phyloP scores from a whole-genome alignment of 2,888 invertebrate species.

The Cremastinae sp. region DNA sequence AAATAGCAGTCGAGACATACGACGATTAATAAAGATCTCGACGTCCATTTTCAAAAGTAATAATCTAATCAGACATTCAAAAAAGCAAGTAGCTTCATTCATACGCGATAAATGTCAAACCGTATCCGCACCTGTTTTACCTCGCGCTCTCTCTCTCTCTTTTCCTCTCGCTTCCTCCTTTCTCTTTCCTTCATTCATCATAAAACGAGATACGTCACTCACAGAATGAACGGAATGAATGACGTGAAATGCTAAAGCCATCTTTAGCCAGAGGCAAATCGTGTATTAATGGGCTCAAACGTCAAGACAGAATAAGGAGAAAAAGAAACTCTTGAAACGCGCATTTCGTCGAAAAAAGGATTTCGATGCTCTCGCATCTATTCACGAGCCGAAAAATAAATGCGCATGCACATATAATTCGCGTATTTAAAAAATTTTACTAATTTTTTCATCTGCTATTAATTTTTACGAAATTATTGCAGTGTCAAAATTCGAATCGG shows the following conservation, averaged over 20 bases:
- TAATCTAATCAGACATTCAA: constrained; percentile 40
- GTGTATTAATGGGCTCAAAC: constrained; percentile 25
- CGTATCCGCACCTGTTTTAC: too few species aligned
- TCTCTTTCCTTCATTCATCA: constrained; percentile 35
- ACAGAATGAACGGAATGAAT: constrained; percentile 34
- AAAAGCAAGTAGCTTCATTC: constrained; percentile 38
- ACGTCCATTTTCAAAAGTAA: constrained; percentile 33
- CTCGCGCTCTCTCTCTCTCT: constrained; percentile 20
- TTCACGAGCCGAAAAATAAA: too few species aligned
- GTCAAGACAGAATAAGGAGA: constrained; percentile 7
- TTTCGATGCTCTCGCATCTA: too few species aligned
- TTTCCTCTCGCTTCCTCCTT: constrained; percentile 26
- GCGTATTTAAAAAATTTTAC: too few species aligned
- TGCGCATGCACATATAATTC: too few species aligned
- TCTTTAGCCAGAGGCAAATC: constrained; percentile 30
- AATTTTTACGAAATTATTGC: too few species aligned
- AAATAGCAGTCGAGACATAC: neutral
- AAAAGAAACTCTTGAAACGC: neutral
- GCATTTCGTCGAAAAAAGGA: constrained; percentile 18
- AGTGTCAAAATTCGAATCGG: too few species aligned
- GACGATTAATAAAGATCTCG: constrained; percentile 58
- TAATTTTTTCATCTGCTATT: too few species aligned
- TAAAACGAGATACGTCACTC: constrained; percentile 15
- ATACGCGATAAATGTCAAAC: constrained; percentile 54
- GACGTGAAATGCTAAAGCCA: constrained; percentile 22